Percentiles rank a stretch among this genome's conserved stretches.
These are phyloP conservation scores for Heliconius aoede DNA, from an alignment of 2,888 invertebrate species.

Conservation along the genomic window DNA sequence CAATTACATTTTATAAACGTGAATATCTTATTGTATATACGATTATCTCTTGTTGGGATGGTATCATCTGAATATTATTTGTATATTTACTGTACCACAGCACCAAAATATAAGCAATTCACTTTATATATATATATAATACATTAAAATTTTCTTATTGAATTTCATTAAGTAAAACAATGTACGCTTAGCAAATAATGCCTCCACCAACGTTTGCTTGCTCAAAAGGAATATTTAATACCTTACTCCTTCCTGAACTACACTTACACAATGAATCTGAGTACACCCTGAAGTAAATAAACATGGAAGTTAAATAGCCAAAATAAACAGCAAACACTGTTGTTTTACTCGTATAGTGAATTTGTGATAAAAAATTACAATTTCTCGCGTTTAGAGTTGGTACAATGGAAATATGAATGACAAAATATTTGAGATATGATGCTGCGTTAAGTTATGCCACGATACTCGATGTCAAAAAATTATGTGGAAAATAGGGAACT, in stretches of 20 bases:
- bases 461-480: too few relatives aligned
- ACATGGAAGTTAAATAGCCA: slow-evolving; percentile 37
- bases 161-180: slow-evolving; percentile 7
- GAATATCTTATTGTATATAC: not conserved
- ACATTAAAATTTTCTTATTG: not conserved
- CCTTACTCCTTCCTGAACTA: slow-evolving; percentile 18
- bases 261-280: slow-evolving; percentile 17
- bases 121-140: not conserved
- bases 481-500: too few relatives aligned
- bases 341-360: slow-evolving; percentile 22
- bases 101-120: not conserved
- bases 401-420: not conserved
- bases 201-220: not conserved
- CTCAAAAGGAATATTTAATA: slow-evolving; percentile 18
- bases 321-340: slow-evolving; percentile 34
- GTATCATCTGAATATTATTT: too few relatives aligned
- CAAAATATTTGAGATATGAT: too few relatives aligned
- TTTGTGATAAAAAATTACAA: slow-evolving; percentile 7
- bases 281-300: slow-evolving; percentile 25
- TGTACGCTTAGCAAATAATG: slow-evolving; percentile 13
- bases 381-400: not conserved
- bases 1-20: not conserved
- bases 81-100: too few relatives aligned
- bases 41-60: too few relatives aligned
- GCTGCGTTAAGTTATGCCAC: too few relatives aligned